Conservation (phyloP, 2,888 invertebrate genomes). For the Epinotia nisella region DNA sequence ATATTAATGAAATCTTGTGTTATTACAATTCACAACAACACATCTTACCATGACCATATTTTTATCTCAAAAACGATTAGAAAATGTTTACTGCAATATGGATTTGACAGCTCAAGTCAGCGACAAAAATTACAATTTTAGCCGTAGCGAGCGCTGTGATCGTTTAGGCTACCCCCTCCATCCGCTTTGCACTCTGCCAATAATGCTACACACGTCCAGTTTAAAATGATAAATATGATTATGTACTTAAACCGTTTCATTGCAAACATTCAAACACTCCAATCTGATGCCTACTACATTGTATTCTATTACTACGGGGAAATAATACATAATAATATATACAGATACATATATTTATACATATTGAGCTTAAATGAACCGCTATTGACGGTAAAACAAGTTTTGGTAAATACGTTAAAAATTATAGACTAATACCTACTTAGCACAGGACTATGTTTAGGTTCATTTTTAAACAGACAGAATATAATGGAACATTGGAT, state of each 20-base stretch:
- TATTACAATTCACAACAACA: too few species aligned
- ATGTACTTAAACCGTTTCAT: background rate
- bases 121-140: too few species aligned
- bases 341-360: conserved; percentile 10
- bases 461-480: background rate
- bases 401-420: background rate
- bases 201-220: too few species aligned
- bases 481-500: background rate
- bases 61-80: too few species aligned
- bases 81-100: too few species aligned
- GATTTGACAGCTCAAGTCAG: too few species aligned
- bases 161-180: too few species aligned
- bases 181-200: too few species aligned
- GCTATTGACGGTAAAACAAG: background rate
- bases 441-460: background rate
- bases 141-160: too few species aligned
- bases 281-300: conserved; percentile 15
- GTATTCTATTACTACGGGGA: conserved; percentile 8
- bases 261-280: background rate
- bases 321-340: conserved; percentile 14
- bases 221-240: too few species aligned
- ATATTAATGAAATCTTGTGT: too few species aligned
- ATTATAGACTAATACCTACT: background rate
- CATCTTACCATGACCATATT: too few species aligned
- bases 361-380: background rate